Base-by-base conservation (phyloP, 2,113 vertebrate genomes). In the Neopipo cinnamomea region DNA sequence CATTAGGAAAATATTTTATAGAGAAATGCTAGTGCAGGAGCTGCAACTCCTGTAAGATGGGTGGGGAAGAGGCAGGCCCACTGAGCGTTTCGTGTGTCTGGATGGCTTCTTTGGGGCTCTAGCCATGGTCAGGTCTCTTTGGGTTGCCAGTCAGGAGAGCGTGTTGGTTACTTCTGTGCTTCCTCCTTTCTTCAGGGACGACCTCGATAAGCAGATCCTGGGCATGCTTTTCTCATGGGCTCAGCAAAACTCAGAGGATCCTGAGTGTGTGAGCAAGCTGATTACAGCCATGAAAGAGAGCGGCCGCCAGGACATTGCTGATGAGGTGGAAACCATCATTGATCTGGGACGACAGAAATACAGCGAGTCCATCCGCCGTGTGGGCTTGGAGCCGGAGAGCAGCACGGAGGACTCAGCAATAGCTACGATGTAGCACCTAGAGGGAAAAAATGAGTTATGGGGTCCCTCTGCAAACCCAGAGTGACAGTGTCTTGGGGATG, bases 191-290 rank as follows among this genome's bases (percentile, higher is more conserved):
- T 58, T 56, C 89, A 99, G 99, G 95, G 98, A 99, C 46, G 97
- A 99, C 94, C 98, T 99, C 73, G 98, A 98, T 3, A 97, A 96
- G 58, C 97, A 99, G 97, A 98, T 99, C 76, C 96, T 98, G 78
- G 98, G 99, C 70, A 99, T 99, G 99, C 98, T 99, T 28, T 99
- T 99, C 96, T 98, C 97, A 1, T 99, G 99, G 99, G 99, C 99
- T 4, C 97, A 98, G 84, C 96, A 93, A 86, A 99, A 99, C 94
- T 96, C 46, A 0, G 97, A 97, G 31, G 97, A 97, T 19, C 97
- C 98, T 0, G 98, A 98, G 42, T 98, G 98, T 0, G 98, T 98
- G 92, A 97, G 92, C 37, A 97, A 95, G 82, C 95, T 99, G 56
- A 95, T 98, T 35, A 44, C 70, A 16, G 99, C 99, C 23, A 97